Percentiles rank a stretch among this genome's conserved stretches.
Conservation (phyloP, 1,140 invertebrate species). For the Heliothis virescens region DNA sequence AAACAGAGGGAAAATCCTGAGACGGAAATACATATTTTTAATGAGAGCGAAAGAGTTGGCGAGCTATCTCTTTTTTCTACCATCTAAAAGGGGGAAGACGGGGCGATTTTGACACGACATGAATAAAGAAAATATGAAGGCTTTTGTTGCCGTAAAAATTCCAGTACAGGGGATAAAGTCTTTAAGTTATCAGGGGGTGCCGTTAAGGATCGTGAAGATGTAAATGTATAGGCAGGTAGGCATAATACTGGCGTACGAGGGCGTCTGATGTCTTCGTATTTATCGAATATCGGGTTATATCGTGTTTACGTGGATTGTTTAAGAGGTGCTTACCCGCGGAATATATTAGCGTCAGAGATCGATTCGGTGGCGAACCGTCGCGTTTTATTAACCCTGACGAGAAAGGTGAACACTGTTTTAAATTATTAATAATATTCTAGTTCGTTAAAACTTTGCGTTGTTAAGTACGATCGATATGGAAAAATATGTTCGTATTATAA, state of each 20-base stretch:
- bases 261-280: constrained; percentile 64
- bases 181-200: constrained; percentile 84
- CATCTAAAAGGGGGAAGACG: constrained; percentile 69
- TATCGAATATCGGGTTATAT: constrained; percentile 69
- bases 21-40: constrained; percentile 68
- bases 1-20: constrained; percentile 72
- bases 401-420: constrained; percentile 50
- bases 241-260: constrained; percentile 49
- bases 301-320: constrained; percentile 69
- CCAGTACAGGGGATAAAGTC: constrained; percentile 85
- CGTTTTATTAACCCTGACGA: constrained; percentile 61
- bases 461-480: constrained; percentile 34
- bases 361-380: constrained; percentile 60
- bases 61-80: constrained; percentile 75
- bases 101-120: constrained; percentile 84
- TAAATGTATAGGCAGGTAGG: constrained; percentile 64
- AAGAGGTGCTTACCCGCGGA: constrained; percentile 73
- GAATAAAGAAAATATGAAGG: constrained; percentile 86
- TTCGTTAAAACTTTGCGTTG: constrained; percentile 31
- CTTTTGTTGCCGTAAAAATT: constrained; percentile 86
- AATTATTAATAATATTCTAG: constrained; percentile 49
- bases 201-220: constrained; percentile 64
- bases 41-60: constrained; percentile 81
- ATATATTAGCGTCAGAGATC: constrained; percentile 77
- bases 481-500: constrained; percentile 44